phyloP scores from a whole-genome alignment of 1,140 invertebrate species.

The Atta colombica region DNA sequence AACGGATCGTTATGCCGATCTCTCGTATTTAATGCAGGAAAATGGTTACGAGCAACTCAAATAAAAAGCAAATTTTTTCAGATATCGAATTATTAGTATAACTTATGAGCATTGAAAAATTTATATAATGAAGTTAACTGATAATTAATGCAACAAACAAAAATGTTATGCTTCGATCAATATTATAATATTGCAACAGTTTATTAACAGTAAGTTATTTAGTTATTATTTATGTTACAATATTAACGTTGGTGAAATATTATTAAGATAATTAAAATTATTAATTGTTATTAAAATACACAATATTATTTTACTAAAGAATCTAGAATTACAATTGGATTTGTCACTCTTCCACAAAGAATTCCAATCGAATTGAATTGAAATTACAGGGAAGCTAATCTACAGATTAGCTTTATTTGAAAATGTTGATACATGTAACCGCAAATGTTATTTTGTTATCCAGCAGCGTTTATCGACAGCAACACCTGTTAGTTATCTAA shows the following conservation, averaged over 20 bases:
- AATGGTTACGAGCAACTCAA: neutral
- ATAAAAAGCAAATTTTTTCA: neutral
- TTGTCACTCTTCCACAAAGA: neutral
- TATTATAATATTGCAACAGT: neutral
- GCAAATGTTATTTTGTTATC: slow-evolving; percentile 42
- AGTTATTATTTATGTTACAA: neutral
- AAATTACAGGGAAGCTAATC: neutral
- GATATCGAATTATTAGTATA: neutral
- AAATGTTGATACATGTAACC: neutral
- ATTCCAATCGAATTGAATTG: neutral
- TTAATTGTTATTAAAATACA: neutral
- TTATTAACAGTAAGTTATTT: neutral
- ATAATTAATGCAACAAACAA: slow-evolving; percentile 19
- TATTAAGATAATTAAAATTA: neutral
- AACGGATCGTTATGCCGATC: slow-evolving; percentile 16
- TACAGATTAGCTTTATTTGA: neutral
- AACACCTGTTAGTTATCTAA: slow-evolving; percentile 35
- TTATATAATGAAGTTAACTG: neutral
- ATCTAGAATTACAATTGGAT: neutral
- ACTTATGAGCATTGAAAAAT: neutral
- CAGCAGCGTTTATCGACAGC: neutral
- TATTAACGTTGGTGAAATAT: neutral
- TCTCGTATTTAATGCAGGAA: neutral
- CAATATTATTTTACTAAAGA: neutral
- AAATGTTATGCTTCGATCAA: neutral